These are phyloP conservation scores for Chelidonichthys spinosus DNA, from an alignment of 2,797 vertebrate genomes.

Conservation along the genomic window DNA sequence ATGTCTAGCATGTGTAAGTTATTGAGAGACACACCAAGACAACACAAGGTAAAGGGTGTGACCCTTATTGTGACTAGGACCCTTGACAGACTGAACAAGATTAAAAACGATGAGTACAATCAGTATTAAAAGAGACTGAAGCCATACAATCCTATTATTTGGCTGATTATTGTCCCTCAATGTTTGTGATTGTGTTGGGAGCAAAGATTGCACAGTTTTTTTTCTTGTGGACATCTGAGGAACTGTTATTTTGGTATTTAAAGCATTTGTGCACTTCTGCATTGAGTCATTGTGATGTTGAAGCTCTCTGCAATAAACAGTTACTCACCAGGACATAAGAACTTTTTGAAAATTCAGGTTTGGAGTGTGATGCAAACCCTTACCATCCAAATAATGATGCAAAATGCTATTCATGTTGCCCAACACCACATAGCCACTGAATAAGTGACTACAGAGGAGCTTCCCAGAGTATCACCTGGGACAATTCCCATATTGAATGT, in stretches of 20 bases:
- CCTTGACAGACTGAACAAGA: too few species aligned
- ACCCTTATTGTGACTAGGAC: too few species aligned
- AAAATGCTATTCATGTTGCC: not conserved
- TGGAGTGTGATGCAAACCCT: not conserved
- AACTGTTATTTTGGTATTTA: not conserved
- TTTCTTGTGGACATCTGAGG: not conserved
- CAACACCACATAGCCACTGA: not conserved
- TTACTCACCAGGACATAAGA: not conserved
- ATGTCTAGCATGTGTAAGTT: too few species aligned
- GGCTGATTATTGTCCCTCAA: not conserved
- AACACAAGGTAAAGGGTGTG: too few species aligned
- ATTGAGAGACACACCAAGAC: too few species aligned
- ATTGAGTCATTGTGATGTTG: not conserved
- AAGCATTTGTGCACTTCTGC: not conserved
- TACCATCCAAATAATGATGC: not conserved
- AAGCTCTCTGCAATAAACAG: not conserved
- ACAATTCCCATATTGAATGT: not conserved
- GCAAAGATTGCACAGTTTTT: not conserved
- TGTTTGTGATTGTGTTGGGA: not conserved
- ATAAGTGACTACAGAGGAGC: not conserved
- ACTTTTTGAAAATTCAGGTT: not conserved
- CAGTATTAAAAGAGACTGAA: not conserved
- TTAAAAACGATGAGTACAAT: too few species aligned
- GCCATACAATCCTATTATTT: not conserved
- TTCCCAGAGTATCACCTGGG: not conserved